Percentiles rank a stretch among this genome's conserved stretches.
phyloP scores from a whole-genome alignment of 1,140 invertebrate species.

The Eumeta japonica region DNA sequence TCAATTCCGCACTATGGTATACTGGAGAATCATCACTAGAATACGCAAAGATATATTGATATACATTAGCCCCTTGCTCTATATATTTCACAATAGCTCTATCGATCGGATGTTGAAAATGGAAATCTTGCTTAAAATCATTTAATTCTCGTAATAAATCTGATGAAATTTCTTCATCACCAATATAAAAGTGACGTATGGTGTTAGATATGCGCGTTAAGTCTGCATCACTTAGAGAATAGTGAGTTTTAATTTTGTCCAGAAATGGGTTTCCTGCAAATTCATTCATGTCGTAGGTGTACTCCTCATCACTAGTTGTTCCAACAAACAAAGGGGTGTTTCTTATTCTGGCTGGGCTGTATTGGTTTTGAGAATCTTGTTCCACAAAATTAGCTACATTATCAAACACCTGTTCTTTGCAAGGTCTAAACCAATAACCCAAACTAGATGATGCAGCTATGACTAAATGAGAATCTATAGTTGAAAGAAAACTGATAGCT shows the following conservation, averaged over 20 bases:
- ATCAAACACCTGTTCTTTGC: constrained; percentile 22
- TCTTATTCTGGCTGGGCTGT: constrained; percentile 20
- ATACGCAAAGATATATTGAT: constrained; percentile 25
- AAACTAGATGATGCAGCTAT: constrained; percentile 15
- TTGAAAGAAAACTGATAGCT: constrained; percentile 19
- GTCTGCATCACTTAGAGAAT: background rate
- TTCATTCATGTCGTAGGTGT: constrained; percentile 2
- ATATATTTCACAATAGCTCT: constrained; percentile 28
- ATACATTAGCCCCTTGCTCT: constrained; percentile 32
- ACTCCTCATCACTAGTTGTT: constrained; percentile 19
- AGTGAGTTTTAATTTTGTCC: constrained; percentile 10
- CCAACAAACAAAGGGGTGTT: constrained; percentile 23
- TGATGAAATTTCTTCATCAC: constrained; percentile 27
- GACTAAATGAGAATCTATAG: constrained; percentile 12
- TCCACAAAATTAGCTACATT: constrained; percentile 19
- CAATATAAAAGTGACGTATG: constrained; percentile 39
- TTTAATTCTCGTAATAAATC: constrained; percentile 19
- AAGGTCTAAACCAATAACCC: constrained; percentile 11
- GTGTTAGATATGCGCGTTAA: constrained; percentile 7
- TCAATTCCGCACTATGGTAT: constrained; percentile 27
- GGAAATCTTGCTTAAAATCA: constrained; percentile 37
- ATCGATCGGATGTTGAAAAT: constrained; percentile 33
- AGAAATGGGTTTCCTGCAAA: constrained; percentile 6
- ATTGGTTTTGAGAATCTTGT: constrained; percentile 20
- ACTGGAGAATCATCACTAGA: constrained; percentile 19